A percentile compares a stretch with the other conserved stretches of the same genome.
phyloP scores from a whole-genome alignment of 2,113 vertebrate genomes.

The Gobiocypris rarus region DNA sequence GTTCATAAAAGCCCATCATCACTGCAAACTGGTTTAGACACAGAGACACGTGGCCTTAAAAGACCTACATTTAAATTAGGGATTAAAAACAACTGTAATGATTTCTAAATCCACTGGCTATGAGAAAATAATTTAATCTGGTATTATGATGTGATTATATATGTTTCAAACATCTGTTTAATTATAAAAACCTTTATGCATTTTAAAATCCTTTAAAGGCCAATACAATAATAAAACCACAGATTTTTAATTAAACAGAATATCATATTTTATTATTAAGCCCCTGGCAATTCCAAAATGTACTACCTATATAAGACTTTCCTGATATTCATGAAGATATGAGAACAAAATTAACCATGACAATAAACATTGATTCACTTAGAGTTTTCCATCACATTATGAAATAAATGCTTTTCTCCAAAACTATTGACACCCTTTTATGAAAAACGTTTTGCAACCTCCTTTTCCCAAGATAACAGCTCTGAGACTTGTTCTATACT shows the following conservation, averaged over 20 bases:
- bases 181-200: neutral
- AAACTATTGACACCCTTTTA: too few relatives aligned
- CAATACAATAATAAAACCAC: neutral
- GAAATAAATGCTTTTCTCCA: too few relatives aligned
- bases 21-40: neutral
- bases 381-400: too few relatives aligned
- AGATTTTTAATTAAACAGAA: neutral
- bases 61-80: neutral
- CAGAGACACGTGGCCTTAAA: neutral
- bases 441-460: too few relatives aligned
- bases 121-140: neutral
- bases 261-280: neutral
- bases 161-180: neutral
- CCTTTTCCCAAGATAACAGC: too few relatives aligned
- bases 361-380: too few relatives aligned
- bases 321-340: too few relatives aligned
- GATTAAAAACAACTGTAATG: slow-evolving; percentile 4
- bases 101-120: slow-evolving; percentile 1
- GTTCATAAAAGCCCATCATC: neutral
- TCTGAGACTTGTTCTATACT: too few relatives aligned
- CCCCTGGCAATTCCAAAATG: too few relatives aligned
- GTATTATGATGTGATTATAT: neutral
- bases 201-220: neutral
- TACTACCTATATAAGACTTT: too few relatives aligned
- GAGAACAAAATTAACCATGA: too few relatives aligned